Percentiles rank a stretch among this genome's conserved stretches.
phyloP scores from a whole-genome alignment of 2,888 invertebrate species.

The Hydriomena furcata region DNA sequence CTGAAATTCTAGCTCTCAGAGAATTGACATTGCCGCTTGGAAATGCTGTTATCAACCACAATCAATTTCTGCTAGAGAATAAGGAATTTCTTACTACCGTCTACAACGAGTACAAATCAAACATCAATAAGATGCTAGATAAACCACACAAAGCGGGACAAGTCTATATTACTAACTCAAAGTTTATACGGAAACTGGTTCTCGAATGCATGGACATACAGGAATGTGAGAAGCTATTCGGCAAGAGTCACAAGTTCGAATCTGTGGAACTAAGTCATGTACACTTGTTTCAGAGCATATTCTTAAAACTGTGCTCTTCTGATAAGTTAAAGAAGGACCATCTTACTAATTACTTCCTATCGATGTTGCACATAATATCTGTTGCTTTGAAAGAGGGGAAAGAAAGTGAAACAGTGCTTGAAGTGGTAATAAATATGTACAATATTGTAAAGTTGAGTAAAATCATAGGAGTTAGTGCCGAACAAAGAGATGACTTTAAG shows the following conservation, averaged over 20 bases:
- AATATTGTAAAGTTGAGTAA: constrained; percentile 59
- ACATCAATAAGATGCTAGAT: constrained; percentile 85
- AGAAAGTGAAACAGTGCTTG: constrained; percentile 45
- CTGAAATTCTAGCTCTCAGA: constrained; percentile 81
- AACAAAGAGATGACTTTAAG: constrained; percentile 59
- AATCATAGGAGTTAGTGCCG: constrained; percentile 46
- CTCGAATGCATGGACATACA: constrained; percentile 82
- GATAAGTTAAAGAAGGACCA: constrained; percentile 63
- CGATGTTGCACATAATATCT: constrained; percentile 79
- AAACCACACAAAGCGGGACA: constrained; percentile 88
- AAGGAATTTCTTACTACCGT: constrained; percentile 77
- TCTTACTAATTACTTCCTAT: constrained; percentile 79
- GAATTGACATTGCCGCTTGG: constrained; percentile 86
- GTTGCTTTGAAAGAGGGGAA: constrained; percentile 74
- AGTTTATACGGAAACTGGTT: constrained; percentile 84
- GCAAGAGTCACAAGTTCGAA: constrained; percentile 86
- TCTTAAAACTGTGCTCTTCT: constrained; percentile 71
- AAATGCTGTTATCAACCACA: constrained; percentile 70
- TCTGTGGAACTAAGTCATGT: constrained; percentile 83
- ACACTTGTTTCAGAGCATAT: constrained; percentile 80
- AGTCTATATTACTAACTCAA: constrained; percentile 84
- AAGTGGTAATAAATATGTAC: constrained; percentile 56
- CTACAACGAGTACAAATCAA: constrained; percentile 84
- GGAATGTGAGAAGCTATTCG: constrained; percentile 81
- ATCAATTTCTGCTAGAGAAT: constrained; percentile 61